These are phyloP conservation scores for Alligator mississippiensis DNA, from an alignment of 2,113 vertebrate genomes.

Conservation along the genomic window DNA sequence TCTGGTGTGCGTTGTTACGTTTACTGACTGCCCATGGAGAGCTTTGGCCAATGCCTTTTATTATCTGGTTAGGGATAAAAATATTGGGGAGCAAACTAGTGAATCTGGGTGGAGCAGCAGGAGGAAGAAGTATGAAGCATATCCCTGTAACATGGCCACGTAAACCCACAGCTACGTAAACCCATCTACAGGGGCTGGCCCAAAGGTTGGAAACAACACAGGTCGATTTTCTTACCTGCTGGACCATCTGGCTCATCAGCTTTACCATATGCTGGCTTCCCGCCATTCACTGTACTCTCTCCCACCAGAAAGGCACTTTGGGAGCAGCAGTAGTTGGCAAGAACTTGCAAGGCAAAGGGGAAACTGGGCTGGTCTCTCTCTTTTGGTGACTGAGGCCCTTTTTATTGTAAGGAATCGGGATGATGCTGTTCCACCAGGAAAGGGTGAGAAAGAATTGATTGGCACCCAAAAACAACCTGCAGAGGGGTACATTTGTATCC, in stretches of 20 bases:
- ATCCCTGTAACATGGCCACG: not conserved
- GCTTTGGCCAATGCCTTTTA: not conserved
- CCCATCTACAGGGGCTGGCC: not conserved
- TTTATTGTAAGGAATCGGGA: not conserved
- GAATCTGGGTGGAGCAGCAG: rapidly evolving
- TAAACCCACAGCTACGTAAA: not conserved
- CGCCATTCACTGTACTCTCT: not conserved
- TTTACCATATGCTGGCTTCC: not conserved
- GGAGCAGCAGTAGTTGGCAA: rapidly evolving
- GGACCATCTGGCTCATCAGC: not conserved
- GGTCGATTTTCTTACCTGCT: not conserved
- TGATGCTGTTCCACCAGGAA: not conserved
- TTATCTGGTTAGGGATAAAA: not conserved
- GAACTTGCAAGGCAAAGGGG: not conserved
- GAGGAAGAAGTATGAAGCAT: not conserved
- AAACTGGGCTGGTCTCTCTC: not conserved
- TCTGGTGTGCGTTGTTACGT: rapidly evolving
- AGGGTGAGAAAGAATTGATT: not conserved
- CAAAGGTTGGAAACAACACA: not conserved
- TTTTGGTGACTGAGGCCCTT: rapidly evolving
- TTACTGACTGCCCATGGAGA: not conserved
- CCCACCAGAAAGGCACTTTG: rapidly evolving
- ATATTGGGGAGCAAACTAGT: rapidly evolving
- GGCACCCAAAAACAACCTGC: rapidly evolving
- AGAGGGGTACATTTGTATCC: not conserved